Conservation (phyloP, 2,113 vertebrate species). For the Urocynchramus pylzowi region DNA sequence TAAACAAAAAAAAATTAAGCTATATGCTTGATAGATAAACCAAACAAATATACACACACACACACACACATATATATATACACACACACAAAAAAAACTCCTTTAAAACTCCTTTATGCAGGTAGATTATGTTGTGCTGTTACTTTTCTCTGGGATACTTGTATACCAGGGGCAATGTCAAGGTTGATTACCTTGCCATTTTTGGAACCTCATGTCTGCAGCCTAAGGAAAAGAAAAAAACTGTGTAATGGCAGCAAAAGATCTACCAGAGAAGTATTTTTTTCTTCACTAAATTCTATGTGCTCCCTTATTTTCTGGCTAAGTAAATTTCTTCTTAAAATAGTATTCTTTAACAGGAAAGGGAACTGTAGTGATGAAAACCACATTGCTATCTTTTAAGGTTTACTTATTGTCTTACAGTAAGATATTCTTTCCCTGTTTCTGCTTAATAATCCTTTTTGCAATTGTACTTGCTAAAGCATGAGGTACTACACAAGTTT, state of each 20-base stretch:
- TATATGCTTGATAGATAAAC: background rate
- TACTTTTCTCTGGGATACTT: background rate
- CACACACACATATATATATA: no score
- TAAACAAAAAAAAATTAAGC: background rate
- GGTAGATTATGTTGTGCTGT: background rate
- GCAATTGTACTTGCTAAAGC: background rate
- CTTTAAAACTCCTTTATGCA: background rate
- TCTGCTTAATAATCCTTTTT: background rate
- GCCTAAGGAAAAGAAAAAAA: background rate
- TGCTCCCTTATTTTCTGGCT: background rate
- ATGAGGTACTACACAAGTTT: background rate
- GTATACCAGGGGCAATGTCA: background rate
- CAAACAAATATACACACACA: background rate
- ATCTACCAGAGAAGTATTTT: background rate
- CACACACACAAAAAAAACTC: no score
- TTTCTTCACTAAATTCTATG: background rate
- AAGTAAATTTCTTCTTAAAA: background rate
- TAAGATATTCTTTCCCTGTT: background rate
- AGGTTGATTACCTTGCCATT: background rate
- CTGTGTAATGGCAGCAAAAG: background rate
- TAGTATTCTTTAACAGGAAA: background rate
- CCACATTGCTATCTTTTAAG: background rate
- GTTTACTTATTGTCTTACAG: background rate
- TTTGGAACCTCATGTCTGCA: background rate
- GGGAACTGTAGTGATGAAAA: background rate